A percentile compares a stretch with the other conserved stretches of the same genome.
phyloP scores from a whole-genome alignment of 2,797 vertebrate genomes.

The Propithecus deckenii region DNA sequence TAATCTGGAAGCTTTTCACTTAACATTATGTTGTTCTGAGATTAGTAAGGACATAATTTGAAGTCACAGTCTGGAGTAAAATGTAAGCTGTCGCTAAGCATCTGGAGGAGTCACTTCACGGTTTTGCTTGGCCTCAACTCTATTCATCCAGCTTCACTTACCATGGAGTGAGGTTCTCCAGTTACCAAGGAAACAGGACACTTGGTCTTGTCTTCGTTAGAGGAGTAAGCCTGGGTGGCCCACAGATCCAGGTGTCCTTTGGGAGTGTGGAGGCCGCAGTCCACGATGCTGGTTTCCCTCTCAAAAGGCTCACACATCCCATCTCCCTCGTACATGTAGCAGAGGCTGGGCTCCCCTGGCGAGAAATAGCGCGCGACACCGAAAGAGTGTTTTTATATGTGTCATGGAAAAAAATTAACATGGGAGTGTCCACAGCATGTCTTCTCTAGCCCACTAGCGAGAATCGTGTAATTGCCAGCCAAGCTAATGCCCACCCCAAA shows the following conservation, averaged over 20 bases:
- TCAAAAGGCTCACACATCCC: slow-evolving; percentile 94
- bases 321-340: slow-evolving; percentile 93
- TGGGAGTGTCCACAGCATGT: background rate
- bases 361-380: slow-evolving; percentile 33
- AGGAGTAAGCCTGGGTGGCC: slow-evolving; percentile 89
- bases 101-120: background rate
- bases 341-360: slow-evolving; percentile 94
- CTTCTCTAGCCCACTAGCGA: background rate
- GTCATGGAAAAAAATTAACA: background rate
- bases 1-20: background rate
- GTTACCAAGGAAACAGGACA: slow-evolving; percentile 91
- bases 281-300: slow-evolving; percentile 87
- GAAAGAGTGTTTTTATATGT: background rate
- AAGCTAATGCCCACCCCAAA: background rate
- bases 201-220: slow-evolving; percentile 88
- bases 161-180: slow-evolving; percentile 90
- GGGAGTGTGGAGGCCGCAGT: slow-evolving; percentile 93
- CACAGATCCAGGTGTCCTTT: slow-evolving; percentile 92
- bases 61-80: background rate
- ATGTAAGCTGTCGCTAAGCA: background rate
- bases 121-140: background rate
- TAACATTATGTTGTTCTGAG: background rate
- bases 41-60: background rate
- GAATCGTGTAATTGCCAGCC: background rate
- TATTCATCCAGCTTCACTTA: slow-evolving; percentile 47